Evolutionary conservation across 2,888 invertebrate species (phyloP).

Genomic region (Trachelus troglodyta): DNA sequence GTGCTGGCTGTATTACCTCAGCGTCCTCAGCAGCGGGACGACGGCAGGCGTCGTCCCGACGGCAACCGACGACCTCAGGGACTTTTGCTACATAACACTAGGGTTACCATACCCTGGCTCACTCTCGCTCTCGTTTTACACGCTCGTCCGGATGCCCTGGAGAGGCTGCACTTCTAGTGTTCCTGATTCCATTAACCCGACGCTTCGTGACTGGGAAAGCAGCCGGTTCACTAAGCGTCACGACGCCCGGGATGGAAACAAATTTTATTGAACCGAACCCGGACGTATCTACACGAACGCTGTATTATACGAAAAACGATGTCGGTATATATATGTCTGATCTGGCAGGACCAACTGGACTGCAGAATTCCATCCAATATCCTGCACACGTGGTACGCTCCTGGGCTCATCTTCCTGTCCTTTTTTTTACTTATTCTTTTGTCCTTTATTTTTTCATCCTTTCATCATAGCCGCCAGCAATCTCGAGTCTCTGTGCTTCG

Average conservation of each 20-base stretch:
- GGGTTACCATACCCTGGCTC: neutral
- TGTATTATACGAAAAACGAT: neutral
- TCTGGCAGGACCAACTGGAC: neutral
- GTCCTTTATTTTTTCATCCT: neutral
- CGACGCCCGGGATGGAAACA: neutral
- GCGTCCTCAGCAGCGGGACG: too few species aligned
- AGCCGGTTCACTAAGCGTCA: neutral
- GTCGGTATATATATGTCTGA: neutral
- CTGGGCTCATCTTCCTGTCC: neutral
- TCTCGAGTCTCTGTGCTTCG: neutral
- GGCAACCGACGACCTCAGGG: neutral
- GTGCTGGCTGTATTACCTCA: neutral
- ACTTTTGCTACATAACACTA: neutral
- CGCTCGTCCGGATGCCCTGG: neutral
- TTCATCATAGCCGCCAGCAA: neutral
- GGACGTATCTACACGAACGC: neutral
- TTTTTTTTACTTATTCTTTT: too few species aligned
- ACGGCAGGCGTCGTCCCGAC: neutral
- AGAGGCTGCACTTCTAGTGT: neutral
- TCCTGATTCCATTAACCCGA: slow-evolving; percentile 6
- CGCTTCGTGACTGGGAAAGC: neutral
- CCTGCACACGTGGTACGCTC: neutral
- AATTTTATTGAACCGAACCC: neutral
- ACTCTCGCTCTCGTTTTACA: neutral
- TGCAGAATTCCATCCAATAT: neutral